phyloP scores from a whole-genome alignment of 2,113 vertebrate genomes.

The Nestor notabilis region DNA sequence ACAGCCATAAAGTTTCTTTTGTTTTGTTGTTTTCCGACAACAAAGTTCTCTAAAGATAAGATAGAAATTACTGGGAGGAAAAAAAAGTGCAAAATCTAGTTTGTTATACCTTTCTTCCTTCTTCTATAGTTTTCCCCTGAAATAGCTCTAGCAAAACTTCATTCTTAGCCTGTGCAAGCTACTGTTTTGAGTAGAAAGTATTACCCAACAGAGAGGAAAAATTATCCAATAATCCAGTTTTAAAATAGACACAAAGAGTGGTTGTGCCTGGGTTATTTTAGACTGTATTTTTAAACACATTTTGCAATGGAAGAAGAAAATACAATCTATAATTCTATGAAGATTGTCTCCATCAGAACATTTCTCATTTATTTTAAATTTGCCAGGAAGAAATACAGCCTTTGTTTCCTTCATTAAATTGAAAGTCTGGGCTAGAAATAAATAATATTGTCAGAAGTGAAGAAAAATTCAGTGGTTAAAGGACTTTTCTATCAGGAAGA shows the following conservation, averaged over 20 bases:
- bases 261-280: not conserved
- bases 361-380: slow-evolving; percentile 26
- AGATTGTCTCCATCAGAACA: not conserved
- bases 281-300: not conserved
- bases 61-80: not conserved
- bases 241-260: not conserved
- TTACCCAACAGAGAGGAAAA: slow-evolving; percentile 10
- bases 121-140: not conserved
- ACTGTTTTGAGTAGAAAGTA: slow-evolving; percentile 31
- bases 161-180: not conserved
- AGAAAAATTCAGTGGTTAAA: not conserved
- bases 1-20: not conserved
- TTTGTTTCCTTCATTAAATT: slow-evolving; percentile 14
- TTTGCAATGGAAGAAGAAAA: slow-evolving; percentile 15
- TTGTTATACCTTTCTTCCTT: not conserved
- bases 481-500: not conserved
- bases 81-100: not conserved
- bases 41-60: not conserved
- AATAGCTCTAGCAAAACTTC: not conserved
- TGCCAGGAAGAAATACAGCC: slow-evolving; percentile 7
- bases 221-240: slow-evolving; percentile 32
- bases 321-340: not conserved
- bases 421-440: not conserved
- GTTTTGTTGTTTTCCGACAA: not conserved
- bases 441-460: not conserved